Conservation (phyloP, 2,113 vertebrate genomes). For the Dicrurus megarhynchus region DNA sequence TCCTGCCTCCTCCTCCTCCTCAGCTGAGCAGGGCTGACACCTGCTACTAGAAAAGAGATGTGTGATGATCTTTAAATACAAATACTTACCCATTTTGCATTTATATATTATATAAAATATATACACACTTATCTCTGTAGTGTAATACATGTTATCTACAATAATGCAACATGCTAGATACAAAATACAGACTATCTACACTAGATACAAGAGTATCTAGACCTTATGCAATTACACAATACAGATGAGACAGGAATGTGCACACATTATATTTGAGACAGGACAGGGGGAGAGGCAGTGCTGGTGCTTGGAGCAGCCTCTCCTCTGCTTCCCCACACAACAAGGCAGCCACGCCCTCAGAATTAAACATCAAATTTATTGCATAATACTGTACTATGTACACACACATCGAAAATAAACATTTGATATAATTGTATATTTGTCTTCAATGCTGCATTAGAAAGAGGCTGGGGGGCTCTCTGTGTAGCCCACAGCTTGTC, state of each 20-base stretch:
- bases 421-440: conserved; percentile 70
- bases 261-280: background rate
- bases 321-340: background rate
- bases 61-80: background rate
- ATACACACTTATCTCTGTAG: background rate
- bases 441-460: conserved; percentile 68
- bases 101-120: background rate
- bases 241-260: too few relatives aligned
- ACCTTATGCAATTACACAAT: background rate
- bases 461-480: conserved; percentile 71
- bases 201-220: background rate
- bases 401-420: conserved; percentile 78
- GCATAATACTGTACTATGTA: conserved; percentile 75
- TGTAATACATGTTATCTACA: background rate
- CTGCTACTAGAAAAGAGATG: background rate
- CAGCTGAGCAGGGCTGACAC: background rate
- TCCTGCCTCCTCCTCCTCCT: background rate
- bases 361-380: conserved; percentile 78
- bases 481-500: conserved; percentile 51
- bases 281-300: background rate
- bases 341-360: background rate
- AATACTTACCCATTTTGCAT: background rate
- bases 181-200: too few relatives aligned
- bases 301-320: background rate
- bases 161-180: background rate